Evolutionary conservation across 2,888 invertebrate species (phyloP), one percentile per base, ranked within the genome.

Genomic region (Nymphalis urticae): DNA sequence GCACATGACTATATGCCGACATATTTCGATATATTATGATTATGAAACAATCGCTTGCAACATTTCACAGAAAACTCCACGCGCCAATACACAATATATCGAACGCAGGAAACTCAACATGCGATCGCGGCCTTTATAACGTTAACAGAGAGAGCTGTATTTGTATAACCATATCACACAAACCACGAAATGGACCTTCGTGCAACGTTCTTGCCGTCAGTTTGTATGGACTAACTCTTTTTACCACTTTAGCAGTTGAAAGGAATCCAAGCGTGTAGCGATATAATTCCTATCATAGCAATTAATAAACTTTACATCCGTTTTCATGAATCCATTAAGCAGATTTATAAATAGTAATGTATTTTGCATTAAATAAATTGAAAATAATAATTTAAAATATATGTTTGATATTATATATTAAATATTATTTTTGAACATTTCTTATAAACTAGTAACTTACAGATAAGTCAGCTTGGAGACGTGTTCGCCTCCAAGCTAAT

Each of bases 1-100:
- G 77, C 86, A 87, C 86, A 86, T 86, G 75, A 79, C 76, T 72
- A 72, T 66, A 66, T 73, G 73, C 75, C 71, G 76, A 77, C 79
- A 79, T 77, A 72, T 72, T 77, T 77, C 75, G 72, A 70, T 77
- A 73, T 80, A 76, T 79, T 77, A 76, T 76, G 76, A 79, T 79
- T 76, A 76, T 72, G 74, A 75, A 76, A 80, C 78, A 79, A 75
- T 68, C 72, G 70, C 69, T 73, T 72, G 72, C 73, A 75, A 74
- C 69, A 75, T 70, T 71, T 69, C 72, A 73, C 75, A 77, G 76
- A 72, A 77, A 73, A 69, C 67, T 71, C 75, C 75, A 73, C 76
- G 73, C 75, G 75, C 74, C 75, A 75, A 59, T 66, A 62, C 47
- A 66, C 56, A 69, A 60, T 62, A 67, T 32, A 69, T 62, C 51